A percentile compares a stretch with the other conserved stretches of the same genome.
Conservation (phyloP, 2,888 invertebrate species). For the Torymus texanus region DNA sequence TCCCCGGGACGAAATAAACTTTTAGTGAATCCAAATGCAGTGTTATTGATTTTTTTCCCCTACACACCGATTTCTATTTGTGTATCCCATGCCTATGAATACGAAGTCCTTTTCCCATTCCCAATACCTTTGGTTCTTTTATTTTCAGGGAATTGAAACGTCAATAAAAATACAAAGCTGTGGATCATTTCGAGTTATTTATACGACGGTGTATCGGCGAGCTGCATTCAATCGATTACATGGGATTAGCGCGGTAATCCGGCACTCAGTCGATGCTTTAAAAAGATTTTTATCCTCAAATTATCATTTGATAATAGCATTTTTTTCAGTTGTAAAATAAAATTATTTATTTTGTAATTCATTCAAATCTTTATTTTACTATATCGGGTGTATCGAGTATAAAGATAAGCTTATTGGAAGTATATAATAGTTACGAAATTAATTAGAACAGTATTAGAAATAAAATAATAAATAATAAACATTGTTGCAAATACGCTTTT, state of each 20-base stretch:
- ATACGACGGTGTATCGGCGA: slow-evolving; percentile 10
- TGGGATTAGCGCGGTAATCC: slow-evolving; percentile 6
- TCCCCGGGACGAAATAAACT: slow-evolving; percentile 71
- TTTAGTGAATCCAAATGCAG: slow-evolving; percentile 69
- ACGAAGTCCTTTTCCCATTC: not conserved
- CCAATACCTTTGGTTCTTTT: not conserved
- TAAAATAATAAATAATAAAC: too few relatives aligned
- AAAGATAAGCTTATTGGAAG: too few relatives aligned
- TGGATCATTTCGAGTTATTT: slow-evolving; percentile 39
- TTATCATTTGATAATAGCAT: slow-evolving; percentile 11
- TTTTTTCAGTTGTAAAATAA: not conserved
- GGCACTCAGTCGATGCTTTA: slow-evolving; percentile 31
- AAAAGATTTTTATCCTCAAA: slow-evolving; percentile 9
- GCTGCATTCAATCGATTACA: slow-evolving; percentile 33
- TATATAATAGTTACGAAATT: too few relatives aligned
- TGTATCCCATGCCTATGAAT: not conserved
- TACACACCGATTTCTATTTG: not conserved
- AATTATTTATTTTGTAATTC: too few relatives aligned
- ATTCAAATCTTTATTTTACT: too few relatives aligned
- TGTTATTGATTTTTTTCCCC: slow-evolving; percentile 34
- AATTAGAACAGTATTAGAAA: too few relatives aligned
- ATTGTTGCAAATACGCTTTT: too few relatives aligned
- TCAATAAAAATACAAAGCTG: not conserved
- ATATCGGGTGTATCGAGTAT: too few relatives aligned
- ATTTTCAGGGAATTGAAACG: slow-evolving; percentile 23